Conservation (phyloP, 2,113 vertebrate genomes). For the Bagarius yarrelli region DNA sequence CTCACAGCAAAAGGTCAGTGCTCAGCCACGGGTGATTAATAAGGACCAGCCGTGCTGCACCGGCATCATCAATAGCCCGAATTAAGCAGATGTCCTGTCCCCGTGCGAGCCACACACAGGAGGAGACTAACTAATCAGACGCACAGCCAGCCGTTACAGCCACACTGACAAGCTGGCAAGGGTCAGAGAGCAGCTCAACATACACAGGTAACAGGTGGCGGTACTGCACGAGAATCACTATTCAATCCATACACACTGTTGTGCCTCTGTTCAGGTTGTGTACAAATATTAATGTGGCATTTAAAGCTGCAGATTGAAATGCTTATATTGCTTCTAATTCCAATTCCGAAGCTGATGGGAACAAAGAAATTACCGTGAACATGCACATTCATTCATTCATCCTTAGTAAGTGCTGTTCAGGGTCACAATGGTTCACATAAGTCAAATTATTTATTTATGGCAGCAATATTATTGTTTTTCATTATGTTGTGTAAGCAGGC, state of each 20-base stretch:
- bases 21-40: constrained; percentile 84
- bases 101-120: constrained; percentile 41
- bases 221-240: background rate
- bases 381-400: background rate
- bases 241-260: constrained; percentile 1
- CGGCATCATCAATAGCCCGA: constrained; percentile 72
- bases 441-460: background rate
- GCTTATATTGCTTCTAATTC: background rate
- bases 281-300: background rate
- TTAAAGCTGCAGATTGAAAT: background rate
- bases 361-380: background rate
- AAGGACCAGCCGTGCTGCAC: constrained; percentile 76
- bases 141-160: constrained; percentile 1
- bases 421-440: background rate
- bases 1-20: constrained; percentile 75
- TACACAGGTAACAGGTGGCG: constrained; percentile 32
- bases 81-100: constrained; percentile 58
- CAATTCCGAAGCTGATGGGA: background rate
- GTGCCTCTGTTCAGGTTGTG: background rate
- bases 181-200: constrained; percentile 11
- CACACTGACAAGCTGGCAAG: constrained; percentile 10
- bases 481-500: too few relatives aligned
- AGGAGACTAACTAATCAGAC: constrained; percentile 52
- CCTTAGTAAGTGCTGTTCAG: background rate
- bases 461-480: too few relatives aligned